Evolutionary conservation across 2,797 vertebrate species (phyloP).

Genomic region (Forpus xanthops): DNA sequence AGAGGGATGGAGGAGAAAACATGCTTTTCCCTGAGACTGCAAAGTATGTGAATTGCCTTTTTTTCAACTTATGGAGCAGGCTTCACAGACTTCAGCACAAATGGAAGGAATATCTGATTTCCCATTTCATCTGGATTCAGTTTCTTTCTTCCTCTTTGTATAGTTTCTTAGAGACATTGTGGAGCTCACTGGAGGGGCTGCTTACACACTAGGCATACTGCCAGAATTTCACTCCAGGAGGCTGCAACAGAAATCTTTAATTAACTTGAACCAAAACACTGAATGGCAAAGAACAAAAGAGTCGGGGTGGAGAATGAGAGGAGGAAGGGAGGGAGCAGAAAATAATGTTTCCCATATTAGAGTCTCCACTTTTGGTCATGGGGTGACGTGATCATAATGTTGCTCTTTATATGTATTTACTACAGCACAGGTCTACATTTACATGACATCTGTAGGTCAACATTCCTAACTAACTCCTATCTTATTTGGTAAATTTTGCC

Average conservation of each 20-base stretch:
- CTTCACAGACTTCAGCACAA: conserved; percentile 64
- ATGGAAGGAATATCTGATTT: conserved; percentile 67
- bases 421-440: neutral
- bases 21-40: conserved; percentile 22
- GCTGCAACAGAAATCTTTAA: conserved; percentile 70
- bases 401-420: neutral
- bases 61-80: conserved; percentile 51
- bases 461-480: neutral
- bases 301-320: neutral
- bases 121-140: conserved; percentile 73
- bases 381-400: neutral
- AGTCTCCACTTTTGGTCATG: conserved; percentile 49
- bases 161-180: conserved; percentile 62
- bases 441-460: neutral
- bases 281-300: conserved; percentile 53
- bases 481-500: neutral
- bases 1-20: conserved; percentile 6
- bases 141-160: conserved; percentile 73
- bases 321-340: neutral
- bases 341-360: conserved; percentile 36
- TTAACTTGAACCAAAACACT: conserved; percentile 70
- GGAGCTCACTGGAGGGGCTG: conserved; percentile 57
- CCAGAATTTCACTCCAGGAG: conserved; percentile 71
- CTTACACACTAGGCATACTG: conserved; percentile 57
- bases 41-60: conserved; percentile 46